These are phyloP conservation scores for Zingel zingel DNA, from an alignment of 2,113 vertebrate species.

Conservation along the genomic window DNA sequence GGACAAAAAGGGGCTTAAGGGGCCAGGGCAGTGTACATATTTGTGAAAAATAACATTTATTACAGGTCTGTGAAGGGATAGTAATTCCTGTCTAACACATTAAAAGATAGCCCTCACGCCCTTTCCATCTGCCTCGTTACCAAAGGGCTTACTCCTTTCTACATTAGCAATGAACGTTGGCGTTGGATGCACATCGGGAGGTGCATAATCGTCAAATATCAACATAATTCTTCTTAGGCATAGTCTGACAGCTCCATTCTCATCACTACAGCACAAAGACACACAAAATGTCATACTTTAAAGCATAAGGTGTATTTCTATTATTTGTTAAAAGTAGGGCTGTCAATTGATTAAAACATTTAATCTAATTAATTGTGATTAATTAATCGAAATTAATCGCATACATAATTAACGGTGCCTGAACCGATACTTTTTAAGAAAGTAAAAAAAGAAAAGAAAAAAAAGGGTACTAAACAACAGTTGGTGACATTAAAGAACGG, in stretches of 20 bases:
- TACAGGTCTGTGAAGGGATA: neutral
- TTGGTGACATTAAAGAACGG: too few species aligned
- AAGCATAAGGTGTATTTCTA: neutral
- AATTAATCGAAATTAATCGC: too few species aligned
- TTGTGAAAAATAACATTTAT: neutral
- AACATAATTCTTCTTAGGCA: neutral
- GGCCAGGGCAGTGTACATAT: too few species aligned
- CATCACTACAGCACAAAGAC: neutral
- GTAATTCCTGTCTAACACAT: neutral
- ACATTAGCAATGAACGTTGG: neutral
- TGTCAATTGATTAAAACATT: too few species aligned
- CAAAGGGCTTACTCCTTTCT: neutral
- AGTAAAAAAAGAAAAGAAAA: too few species aligned
- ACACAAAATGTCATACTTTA: neutral
- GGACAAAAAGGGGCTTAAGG: too few species aligned
- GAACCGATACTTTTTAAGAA: too few species aligned
- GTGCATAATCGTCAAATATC: neutral
- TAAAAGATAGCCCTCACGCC: neutral
- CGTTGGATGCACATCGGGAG: neutral
- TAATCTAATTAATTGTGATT: too few species aligned
- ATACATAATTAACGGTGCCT: too few species aligned
- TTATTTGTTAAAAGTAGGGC: slow-evolving; percentile 8
- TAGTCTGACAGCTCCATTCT: neutral
- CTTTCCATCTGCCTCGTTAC: neutral
- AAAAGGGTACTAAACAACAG: too few species aligned